Conservation (phyloP, 1,140 invertebrate species). For the Cyrtorhinus lividipennis region DNA sequence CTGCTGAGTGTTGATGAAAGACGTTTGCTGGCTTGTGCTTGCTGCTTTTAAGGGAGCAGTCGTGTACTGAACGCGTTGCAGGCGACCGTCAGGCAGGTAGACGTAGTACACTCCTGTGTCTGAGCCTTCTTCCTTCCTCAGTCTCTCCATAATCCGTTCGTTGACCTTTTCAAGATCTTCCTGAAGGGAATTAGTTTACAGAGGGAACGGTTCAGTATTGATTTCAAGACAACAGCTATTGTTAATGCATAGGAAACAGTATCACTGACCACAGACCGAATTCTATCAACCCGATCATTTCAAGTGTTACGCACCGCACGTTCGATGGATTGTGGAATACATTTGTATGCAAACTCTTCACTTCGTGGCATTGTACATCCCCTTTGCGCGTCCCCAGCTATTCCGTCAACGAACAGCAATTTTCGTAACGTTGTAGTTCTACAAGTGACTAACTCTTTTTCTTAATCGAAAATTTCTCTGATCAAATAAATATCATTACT, state of each 20-base stretch:
- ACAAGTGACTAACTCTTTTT: no score
- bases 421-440: no score
- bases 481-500: no score
- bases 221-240: background rate
- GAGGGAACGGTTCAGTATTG: background rate
- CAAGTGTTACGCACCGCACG: no score
- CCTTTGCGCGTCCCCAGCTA: no score
- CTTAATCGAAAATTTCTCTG: no score
- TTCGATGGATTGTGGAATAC: no score
- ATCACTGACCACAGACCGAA: background rate
- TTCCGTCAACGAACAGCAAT: no score
- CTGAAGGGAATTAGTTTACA: background rate
- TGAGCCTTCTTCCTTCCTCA: constrained; percentile 14
- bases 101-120: constrained; percentile 22
- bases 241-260: background rate
- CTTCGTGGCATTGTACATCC: no score
- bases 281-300: no score
- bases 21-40: background rate
- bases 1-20: background rate
- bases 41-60: constrained; percentile 4
- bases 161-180: constrained; percentile 11
- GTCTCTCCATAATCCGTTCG: constrained; percentile 15
- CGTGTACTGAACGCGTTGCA: constrained; percentile 23
- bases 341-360: no score
- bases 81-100: constrained; percentile 22